phyloP scores from a whole-genome alignment of 2,888 invertebrate species.

The Polymixis flavicincta region DNA sequence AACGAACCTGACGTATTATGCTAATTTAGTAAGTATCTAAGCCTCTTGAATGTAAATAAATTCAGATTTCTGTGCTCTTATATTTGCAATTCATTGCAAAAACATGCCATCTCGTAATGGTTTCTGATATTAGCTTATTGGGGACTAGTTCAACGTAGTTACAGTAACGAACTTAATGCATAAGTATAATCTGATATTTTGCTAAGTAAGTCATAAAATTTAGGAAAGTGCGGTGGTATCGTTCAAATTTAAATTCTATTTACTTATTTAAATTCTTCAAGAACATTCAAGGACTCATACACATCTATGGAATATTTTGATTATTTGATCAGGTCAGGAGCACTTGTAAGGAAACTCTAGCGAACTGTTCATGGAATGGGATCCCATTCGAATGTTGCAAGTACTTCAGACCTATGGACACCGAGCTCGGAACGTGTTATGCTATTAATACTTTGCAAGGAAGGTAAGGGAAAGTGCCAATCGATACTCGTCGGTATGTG shows the following conservation, averaged over 20 bases:
- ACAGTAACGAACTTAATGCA: too few relatives aligned
- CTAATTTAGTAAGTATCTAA: slow-evolving; percentile 86
- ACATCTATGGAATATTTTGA: background rate
- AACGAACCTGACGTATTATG: slow-evolving; percentile 91
- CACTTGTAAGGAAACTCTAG: slow-evolving; percentile 89
- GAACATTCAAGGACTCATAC: background rate
- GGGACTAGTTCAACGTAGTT: background rate
- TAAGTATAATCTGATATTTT: background rate
- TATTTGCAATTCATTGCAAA: background rate
- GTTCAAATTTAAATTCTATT: background rate
- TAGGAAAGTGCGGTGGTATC: background rate
- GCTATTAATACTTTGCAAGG: slow-evolving; percentile 92
- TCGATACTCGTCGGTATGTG: slow-evolving; percentile 7
- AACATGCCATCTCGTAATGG: background rate
- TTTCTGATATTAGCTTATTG: slow-evolving; percentile 3
- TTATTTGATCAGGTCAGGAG: slow-evolving; percentile 86
- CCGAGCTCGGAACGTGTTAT: slow-evolving; percentile 92
- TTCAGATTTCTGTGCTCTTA: background rate
- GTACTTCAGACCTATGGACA: slow-evolving; percentile 92
- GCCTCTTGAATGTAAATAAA: background rate
- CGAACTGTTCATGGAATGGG: slow-evolving; percentile 92
- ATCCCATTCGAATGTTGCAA: slow-evolving; percentile 91
- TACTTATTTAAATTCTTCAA: too few relatives aligned
- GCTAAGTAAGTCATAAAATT: background rate
- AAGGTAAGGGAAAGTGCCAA: slow-evolving; percentile 77